These are phyloP conservation scores for Digitonthophagus gazella DNA, from an alignment of 2,888 invertebrate genomes.

Conservation along the genomic window DNA sequence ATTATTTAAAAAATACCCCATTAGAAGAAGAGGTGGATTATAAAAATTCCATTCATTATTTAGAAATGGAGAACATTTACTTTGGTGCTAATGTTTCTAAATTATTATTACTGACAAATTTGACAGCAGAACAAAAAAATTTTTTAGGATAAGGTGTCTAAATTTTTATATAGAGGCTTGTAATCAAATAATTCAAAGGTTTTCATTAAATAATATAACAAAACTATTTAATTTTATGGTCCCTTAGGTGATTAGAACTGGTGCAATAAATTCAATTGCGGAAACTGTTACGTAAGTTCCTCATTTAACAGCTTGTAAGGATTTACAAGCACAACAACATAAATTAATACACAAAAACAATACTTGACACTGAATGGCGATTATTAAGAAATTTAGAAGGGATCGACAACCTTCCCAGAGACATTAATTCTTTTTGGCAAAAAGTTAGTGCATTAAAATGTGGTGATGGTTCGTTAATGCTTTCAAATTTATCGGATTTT, in stretches of 20 bases:
- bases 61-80: constrained; percentile 13
- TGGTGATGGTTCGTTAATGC: no score
- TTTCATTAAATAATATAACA: neutral
- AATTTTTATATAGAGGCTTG: no score
- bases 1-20: no score
- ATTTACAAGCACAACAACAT: no score
- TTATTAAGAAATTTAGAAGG: neutral
- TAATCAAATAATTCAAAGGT: neutral
- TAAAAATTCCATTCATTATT: constrained; percentile 13
- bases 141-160: no score
- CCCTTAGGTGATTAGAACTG: neutral
- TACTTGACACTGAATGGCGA: constrained; percentile 3
- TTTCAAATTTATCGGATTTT: no score
- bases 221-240: neutral
- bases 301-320: neutral
- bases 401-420: no score
- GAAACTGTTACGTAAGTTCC: neutral
- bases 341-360: no score
- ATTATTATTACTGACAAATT: neutral
- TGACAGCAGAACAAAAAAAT: neutral
- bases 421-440: constrained; percentile 1
- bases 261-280: neutral
- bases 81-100: constrained; percentile 14
- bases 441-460: no score
- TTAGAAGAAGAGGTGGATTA: no score